phyloP scores from a whole-genome alignment of 2,113 vertebrate genomes.

The Seriola rivoliana region DNA sequence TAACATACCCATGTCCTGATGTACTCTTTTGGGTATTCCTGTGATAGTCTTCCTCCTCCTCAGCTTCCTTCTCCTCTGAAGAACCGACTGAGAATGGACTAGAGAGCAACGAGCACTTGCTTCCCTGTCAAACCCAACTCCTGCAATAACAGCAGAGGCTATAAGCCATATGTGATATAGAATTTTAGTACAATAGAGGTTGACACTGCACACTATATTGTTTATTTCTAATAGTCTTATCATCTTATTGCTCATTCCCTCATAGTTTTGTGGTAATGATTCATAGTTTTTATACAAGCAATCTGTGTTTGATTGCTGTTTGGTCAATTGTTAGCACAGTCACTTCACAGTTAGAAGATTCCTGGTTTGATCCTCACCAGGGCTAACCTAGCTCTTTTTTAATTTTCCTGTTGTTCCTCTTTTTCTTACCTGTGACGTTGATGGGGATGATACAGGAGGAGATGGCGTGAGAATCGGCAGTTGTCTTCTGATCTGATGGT shows the following conservation, averaged over 20 bases:
- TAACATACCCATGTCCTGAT: constrained; percentile 96
- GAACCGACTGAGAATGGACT: constrained; percentile 98
- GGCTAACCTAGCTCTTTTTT: not conserved
- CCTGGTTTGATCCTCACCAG: constrained; percentile 2
- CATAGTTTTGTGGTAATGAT: not conserved
- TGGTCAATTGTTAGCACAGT: not conserved
- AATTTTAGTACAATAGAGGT: not conserved
- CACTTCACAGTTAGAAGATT: not conserved
- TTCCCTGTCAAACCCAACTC: constrained; percentile 99
- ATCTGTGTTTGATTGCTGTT: constrained; percentile 19
- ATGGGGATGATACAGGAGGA: constrained; percentile 99
- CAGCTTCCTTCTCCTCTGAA: constrained; percentile 96
- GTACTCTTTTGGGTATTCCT: constrained; percentile 98
- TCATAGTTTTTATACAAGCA: constrained; percentile 6
- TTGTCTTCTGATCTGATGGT: constrained; percentile 94
- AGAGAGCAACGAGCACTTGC: constrained; percentile 98
- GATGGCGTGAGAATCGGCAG: constrained; percentile 92
- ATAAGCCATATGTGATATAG: constrained; percentile 4
- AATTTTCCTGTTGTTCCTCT: constrained; percentile 6
- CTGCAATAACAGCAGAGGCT: constrained; percentile 81
- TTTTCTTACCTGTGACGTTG: constrained; percentile 94
- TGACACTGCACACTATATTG: not conserved
- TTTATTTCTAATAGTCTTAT: not conserved
- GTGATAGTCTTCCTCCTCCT: constrained; percentile 99
- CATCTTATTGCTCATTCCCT: not conserved